Evolutionary conservation across 2,888 invertebrate genomes (phyloP), one percentile per base, ranked within the genome.

Genomic region (Sussaba pulchella): DNA sequence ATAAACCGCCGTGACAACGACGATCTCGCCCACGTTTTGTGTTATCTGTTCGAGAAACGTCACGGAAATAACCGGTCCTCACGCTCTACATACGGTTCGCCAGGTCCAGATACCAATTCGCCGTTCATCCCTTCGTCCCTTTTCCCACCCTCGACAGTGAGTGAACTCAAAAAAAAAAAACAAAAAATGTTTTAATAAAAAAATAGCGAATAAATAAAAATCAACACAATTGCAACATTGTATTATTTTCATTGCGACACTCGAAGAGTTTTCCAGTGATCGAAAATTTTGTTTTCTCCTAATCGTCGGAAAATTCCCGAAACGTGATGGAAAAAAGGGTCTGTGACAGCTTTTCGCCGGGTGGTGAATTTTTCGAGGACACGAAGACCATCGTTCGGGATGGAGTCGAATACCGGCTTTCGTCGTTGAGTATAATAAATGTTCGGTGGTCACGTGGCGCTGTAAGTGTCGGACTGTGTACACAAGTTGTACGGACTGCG

Each of bases 401-500:
- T 14, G 14, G 31, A 36, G 17, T 57, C 14, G n/a, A n/a, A 52
- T 24, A n/a, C 26, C 5, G 31, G 54, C 8, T 17, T 36, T 31
- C 14, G 54, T 26, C 14, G 8, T 31, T 57, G 31, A 8, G 69
- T 73, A 70, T 59, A 66, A 75, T 64, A 54, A n/a, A 31, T 74
- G 45, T 69, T 74, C 47, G 31, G 54, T 45, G 52, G 69, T 74
- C 47, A 63, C 78, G 50, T 41, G 61, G 24, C 36, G 14, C n/a
- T 12, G 39, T 50, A 47, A 26, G 63, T 63, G 63, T 72, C 17
- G 47, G 36, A 17, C 17, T 66, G 36, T 31, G 66, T 72, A 14
- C n/a, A 43, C 31, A 6, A 2, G 4, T 31, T 19, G 39, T 36
- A 64, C 61, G 66, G 31, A 31, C 31, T 6, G 31, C 31, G 47